Conservation (phyloP, 2,797 vertebrate genomes). For the Okamejei kenojei region DNA sequence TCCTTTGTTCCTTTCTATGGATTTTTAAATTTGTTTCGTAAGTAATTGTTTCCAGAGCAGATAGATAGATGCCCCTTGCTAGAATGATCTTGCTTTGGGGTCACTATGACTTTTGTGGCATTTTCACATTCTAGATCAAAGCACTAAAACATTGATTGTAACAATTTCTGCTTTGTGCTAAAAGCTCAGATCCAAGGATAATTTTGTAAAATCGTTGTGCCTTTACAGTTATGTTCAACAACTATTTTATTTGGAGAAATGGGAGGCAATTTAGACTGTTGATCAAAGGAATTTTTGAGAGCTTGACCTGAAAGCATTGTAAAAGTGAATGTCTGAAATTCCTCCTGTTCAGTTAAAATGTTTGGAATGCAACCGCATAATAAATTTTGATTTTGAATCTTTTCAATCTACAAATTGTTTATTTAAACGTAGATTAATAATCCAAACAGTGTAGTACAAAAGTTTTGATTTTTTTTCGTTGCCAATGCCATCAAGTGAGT, state of each 20-base stretch:
- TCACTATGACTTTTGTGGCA: background rate
- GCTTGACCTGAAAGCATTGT: background rate
- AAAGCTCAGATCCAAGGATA: background rate
- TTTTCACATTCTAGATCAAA: background rate
- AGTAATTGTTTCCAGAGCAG: background rate
- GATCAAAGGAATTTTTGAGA: background rate
- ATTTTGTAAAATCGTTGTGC: background rate
- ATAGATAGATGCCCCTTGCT: background rate
- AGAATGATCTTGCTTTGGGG: background rate
- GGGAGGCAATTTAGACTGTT: background rate
- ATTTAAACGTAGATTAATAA: background rate
- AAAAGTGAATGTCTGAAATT: background rate
- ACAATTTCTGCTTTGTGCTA: background rate
- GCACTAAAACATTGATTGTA: background rate
- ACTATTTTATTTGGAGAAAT: conserved; percentile 4
- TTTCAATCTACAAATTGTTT: background rate
- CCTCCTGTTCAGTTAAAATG: background rate
- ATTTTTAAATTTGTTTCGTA: background rate
- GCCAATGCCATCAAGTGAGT: background rate
- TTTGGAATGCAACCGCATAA: background rate
- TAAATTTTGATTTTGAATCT: background rate
- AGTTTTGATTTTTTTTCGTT: background rate
- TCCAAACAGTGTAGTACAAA: background rate
- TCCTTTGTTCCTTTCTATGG: background rate
- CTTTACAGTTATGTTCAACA: background rate